Base-by-base conservation (phyloP, 1,140 invertebrate species). In the Drosophila hydei region DNA sequence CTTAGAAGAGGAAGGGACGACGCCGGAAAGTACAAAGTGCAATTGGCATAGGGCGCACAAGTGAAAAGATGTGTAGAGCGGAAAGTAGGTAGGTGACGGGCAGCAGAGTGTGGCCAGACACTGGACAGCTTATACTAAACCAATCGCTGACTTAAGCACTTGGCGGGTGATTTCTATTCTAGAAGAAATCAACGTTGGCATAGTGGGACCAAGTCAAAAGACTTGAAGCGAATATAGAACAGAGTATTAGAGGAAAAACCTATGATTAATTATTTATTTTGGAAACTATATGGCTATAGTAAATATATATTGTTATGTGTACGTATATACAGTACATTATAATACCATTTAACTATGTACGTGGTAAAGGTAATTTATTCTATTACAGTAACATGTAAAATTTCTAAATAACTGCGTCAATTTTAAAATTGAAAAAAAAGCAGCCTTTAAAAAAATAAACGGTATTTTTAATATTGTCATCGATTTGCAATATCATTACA, bases 91-190 rank as follows among this genome's bases (percentile, higher is more conserved):
- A n/a, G n/a, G 64, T 2, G 68, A 58, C 43, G 65, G 38, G 14
- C 38, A 42, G 55, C 69, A 47, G 76, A 72, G 62, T 63, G 76
- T 56, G 19, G 21, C 36, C 63, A 27, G 30, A 14, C 38, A 11
- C 16, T 56, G 42, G 25, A 5, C 38, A 45, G 42, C 38, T 21
- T 45, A 25, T 23, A 59, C 56, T 3, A 8, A 59, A 30, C 21
- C 77, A 63, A 75, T 54, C 64, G 77, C 77, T 68, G 77, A 63
- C 51, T 80, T 80, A 27, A 55, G 59, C 43, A 21, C 51, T 63
- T 14, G 38, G 52, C 74, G 67, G 63, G 64, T 40, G 51, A 55
- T 48, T 56, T 18, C 50, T 27, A 56, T 33, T 62, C 21, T 14
- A 18, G 43, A 63, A 56, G 62, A 75, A 56, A 27, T 11, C n/a